Base-by-base conservation (phyloP, 2,113 vertebrate species). In the Pachyramphus minor region DNA sequence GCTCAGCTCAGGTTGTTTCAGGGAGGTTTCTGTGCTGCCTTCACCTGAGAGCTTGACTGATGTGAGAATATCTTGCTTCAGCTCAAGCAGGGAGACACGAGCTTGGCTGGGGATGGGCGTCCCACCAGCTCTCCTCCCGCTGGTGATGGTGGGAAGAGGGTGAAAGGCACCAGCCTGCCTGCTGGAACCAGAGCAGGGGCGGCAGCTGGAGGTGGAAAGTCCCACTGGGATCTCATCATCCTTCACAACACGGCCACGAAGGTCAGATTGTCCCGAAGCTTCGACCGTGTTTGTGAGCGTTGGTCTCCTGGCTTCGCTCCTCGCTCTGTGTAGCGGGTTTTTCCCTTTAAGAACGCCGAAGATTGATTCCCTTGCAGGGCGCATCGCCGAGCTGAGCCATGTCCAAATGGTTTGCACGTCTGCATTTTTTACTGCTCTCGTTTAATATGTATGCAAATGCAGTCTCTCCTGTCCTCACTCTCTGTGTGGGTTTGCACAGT, bases 381-480 rank as follows among this genome's bases (percentile, higher is more conserved):
- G 71, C 96, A 93, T 97, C 84, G 96, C 97, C 55, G 95, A 97
- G 97, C 96, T 90, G 59, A 98, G 98, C 98, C 97, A 95, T 97
- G 97, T 98, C 98, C 98, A 97, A 98, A 98, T 97, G 98, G 97
- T 98, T 98, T 97, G 98, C 98, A 98, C 96, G 98, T 98, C 98
- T 98, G 98, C 98, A 97, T 98, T 98, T 98, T 98, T 98, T 98
- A 98, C 98, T 96, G 98, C 97, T 97, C 97, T 97, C 95, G 95
- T 98, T 98, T 98, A 98, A 98, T 98, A 98, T 98, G 98, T 98
- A 98, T 98, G 98, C 98, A 98, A 98, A 98, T 98, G 97, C 96
- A 92, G 96, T 96, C 97, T 96, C 97, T 97, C 97, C 97, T 97
- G 97, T 97, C 96, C 97, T 97, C 96, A 95, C 97, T 97, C 96